phyloP scores from a whole-genome alignment of 92 coral and sea anemone species.

The Muricea muricata region DNA sequence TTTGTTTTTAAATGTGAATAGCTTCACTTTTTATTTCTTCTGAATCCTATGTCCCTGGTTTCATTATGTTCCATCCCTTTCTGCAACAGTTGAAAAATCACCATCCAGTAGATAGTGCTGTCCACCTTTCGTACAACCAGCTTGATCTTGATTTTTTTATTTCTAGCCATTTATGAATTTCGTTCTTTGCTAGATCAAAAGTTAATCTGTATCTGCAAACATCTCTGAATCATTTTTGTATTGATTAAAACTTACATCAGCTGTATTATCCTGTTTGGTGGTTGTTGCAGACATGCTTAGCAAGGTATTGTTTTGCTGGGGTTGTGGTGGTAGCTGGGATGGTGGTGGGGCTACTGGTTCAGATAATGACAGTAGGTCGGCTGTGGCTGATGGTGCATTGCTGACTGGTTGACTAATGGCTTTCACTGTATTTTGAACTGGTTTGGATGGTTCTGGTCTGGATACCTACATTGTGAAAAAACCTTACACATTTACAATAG shows the following conservation, averaged over 20 bases:
- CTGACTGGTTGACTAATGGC: constrained; percentile 37
- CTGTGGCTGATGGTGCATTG: constrained; percentile 58
- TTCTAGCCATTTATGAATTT: too few relatives aligned
- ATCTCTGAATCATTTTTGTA: too few relatives aligned
- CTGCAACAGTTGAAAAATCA: too few relatives aligned
- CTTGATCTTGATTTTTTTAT: too few relatives aligned
- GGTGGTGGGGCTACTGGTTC: constrained; percentile 47
- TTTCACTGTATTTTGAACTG: constrained; percentile 61
- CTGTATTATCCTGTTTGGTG: constrained; percentile 7
- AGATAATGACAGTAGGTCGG: constrained; percentile 72
- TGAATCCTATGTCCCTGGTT: too few relatives aligned
- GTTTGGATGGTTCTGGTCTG: constrained; percentile 22
- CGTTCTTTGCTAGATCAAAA: too few relatives aligned
- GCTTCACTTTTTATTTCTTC: too few relatives aligned
- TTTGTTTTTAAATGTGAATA: too few relatives aligned
- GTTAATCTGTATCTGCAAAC: too few relatives aligned
- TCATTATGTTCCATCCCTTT: too few relatives aligned
- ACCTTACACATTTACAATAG: neutral
- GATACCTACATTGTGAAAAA: neutral
- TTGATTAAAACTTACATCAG: constrained; percentile 39
- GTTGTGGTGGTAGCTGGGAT: constrained; percentile 31
- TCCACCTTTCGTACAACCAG: too few relatives aligned
- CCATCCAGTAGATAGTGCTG: too few relatives aligned
- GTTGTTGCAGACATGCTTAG: constrained; percentile 7
- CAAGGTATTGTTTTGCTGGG: constrained; percentile 32